Conservation (phyloP, 1,140 invertebrate species). For the Rhyacophila brunnea region DNA sequence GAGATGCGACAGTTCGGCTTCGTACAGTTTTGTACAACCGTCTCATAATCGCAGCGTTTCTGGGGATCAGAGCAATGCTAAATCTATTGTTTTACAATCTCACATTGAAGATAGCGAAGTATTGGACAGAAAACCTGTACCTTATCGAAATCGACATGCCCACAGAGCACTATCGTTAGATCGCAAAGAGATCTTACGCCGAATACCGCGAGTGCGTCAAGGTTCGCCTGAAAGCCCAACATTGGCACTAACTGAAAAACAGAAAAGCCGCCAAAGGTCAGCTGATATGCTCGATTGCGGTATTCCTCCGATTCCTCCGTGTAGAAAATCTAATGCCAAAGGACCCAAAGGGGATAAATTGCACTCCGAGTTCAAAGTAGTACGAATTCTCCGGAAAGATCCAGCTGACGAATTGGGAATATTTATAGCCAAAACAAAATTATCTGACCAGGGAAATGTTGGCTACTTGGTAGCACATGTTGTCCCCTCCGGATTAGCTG, state of each 20-base stretch:
- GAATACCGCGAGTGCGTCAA: constrained; percentile 47
- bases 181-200: constrained; percentile 53
- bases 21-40: constrained; percentile 44
- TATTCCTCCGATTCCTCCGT: constrained; percentile 51
- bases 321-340: constrained; percentile 45
- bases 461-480: constrained; percentile 84
- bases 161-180: constrained; percentile 55
- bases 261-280: constrained; percentile 49
- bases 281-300: constrained; percentile 45
- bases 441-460: constrained; percentile 63
- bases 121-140: constrained; percentile 43
- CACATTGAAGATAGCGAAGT: constrained; percentile 21
- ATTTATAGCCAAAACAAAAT: constrained; percentile 76
- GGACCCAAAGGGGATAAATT: constrained; percentile 47
- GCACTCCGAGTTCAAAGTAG: constrained; percentile 57
- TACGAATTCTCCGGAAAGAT: constrained; percentile 66
- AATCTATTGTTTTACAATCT: neutral
- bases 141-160: constrained; percentile 41
- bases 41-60: constrained; percentile 50
- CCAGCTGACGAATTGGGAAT: constrained; percentile 76
- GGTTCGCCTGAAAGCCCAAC: constrained; percentile 47
- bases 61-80: constrained; percentile 47
- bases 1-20: constrained; percentile 58
- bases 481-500: constrained; percentile 73
- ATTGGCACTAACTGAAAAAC: constrained; percentile 49